phyloP scores from a whole-genome alignment of 2,113 vertebrate genomes.

The Lepus timidus region DNA sequence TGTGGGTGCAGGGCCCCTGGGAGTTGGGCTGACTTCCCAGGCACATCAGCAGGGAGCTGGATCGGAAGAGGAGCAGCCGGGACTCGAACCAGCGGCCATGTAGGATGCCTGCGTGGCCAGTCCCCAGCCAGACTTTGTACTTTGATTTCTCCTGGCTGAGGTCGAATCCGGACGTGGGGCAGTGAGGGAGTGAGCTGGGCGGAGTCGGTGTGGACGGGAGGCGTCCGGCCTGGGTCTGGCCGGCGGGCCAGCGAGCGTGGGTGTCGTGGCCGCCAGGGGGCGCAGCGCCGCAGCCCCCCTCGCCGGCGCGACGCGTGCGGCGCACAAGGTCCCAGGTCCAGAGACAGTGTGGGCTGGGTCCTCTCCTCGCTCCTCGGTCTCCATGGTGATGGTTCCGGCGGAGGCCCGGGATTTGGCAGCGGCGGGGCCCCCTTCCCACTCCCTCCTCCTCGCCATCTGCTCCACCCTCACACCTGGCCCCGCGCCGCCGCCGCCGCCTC shows the following conservation, averaged over 20 bases:
- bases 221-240: neutral
- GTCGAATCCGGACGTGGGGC: neutral
- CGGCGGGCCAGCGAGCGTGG: neutral
- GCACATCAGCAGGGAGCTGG: no score
- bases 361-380: slow-evolving; percentile 53
- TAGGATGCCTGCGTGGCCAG: no score
- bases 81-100: no score
- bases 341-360: slow-evolving; percentile 43
- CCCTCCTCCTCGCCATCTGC: slow-evolving; percentile 80
- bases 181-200: neutral
- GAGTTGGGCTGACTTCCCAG: no score
- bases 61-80: no score
- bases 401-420: slow-evolving; percentile 67
- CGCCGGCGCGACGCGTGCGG: no score
- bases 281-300: neutral
- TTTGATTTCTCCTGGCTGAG: neutral
- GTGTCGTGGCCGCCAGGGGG: slow-evolving; percentile 40
- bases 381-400: slow-evolving; percentile 78
- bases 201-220: neutral
- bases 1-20: no score
- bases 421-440: slow-evolving; percentile 51
- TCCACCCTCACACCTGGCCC: slow-evolving; percentile 77
- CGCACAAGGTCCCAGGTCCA: slow-evolving; percentile 14
- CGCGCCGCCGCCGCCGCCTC: slow-evolving; percentile 73
- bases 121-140: neutral